Percentiles rank a stretch among this genome's conserved stretches.
phyloP scores from a whole-genome alignment of 2,888 invertebrate genomes.

The Drosophila barbarae region DNA sequence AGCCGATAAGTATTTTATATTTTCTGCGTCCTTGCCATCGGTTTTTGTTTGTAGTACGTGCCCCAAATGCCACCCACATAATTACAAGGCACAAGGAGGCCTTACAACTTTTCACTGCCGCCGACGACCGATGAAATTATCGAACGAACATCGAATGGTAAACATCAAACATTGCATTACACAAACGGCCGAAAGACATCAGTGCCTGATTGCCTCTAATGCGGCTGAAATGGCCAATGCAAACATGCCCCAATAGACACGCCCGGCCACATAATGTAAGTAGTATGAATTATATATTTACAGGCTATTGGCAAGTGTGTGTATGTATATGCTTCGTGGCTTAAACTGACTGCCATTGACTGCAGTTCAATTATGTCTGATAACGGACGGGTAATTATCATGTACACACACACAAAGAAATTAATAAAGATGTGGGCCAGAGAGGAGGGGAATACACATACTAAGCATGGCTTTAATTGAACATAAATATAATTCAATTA shows the following conservation, averaged over 20 bases:
- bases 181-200: slow-evolving; percentile 46
- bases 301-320: neutral
- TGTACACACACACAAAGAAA: slow-evolving; percentile 20
- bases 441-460: neutral
- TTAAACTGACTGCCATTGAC: slow-evolving; percentile 21
- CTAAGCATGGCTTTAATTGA: slow-evolving; percentile 16
- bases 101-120: slow-evolving; percentile 10
- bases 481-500: slow-evolving; percentile 31
- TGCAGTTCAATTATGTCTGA: slow-evolving; percentile 28
- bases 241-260: slow-evolving; percentile 34
- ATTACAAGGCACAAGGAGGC: slow-evolving; percentile 42
- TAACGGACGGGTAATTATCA: slow-evolving; percentile 32
- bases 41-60: slow-evolving; percentile 46
- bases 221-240: slow-evolving; percentile 44
- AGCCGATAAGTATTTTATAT: slow-evolving; percentile 46
- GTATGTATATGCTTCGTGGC: slow-evolving; percentile 9
- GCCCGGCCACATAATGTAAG: slow-evolving; percentile 10
- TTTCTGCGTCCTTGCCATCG: slow-evolving; percentile 56
- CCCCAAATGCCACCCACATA: slow-evolving; percentile 56
- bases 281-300: slow-evolving; percentile 4
- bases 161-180: slow-evolving; percentile 47
- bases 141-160: slow-evolving; percentile 42
- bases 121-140: slow-evolving; percentile 41
- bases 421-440: slow-evolving; percentile 25
- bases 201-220: slow-evolving; percentile 52